Conservation (phyloP, 2,888 invertebrate genomes). For the Caenorhabditis panamensis region DNA sequence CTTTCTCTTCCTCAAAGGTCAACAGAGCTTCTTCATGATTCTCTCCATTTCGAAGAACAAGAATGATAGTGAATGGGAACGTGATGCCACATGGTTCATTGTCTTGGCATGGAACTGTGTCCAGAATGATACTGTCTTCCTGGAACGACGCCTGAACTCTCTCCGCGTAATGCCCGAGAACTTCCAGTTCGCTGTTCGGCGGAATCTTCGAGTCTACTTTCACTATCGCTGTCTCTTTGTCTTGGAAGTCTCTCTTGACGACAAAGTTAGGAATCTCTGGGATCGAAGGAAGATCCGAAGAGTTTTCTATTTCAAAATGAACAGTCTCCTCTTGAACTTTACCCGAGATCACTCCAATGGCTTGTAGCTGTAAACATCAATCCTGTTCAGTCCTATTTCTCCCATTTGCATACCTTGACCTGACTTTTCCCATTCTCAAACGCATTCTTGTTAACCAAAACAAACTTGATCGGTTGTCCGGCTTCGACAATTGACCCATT, state of each 20-base stretch:
- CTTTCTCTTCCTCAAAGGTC: slow-evolving; percentile 52
- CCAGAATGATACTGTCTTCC: slow-evolving; percentile 48
- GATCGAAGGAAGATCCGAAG: slow-evolving; percentile 31
- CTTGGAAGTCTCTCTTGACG: slow-evolving; percentile 44
- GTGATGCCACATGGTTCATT: slow-evolving; percentile 35
- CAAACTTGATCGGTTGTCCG: slow-evolving; percentile 38
- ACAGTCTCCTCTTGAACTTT: slow-evolving; percentile 47
- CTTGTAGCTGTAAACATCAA: slow-evolving; percentile 54
- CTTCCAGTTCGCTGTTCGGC: slow-evolving; percentile 22
- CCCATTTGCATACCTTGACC: slow-evolving; percentile 21
- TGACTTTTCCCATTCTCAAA: slow-evolving; percentile 44
- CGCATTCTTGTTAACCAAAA: slow-evolving; percentile 57
- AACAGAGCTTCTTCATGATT: slow-evolving; percentile 34
- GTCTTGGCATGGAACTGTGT: slow-evolving; percentile 48
- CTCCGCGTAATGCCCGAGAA: slow-evolving; percentile 43
- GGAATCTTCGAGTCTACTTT: slow-evolving; percentile 42
- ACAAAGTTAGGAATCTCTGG: slow-evolving; percentile 50
- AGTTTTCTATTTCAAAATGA: slow-evolving; percentile 19
- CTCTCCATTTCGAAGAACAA: slow-evolving; percentile 40
- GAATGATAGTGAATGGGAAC: slow-evolving; percentile 47
- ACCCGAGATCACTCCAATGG: slow-evolving; percentile 57
- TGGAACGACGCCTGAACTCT: slow-evolving; percentile 41
- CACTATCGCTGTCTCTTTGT: slow-evolving; percentile 51
- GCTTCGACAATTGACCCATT: slow-evolving; percentile 54
- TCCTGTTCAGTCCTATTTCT: background rate